phyloP scores from a whole-genome alignment of 1,140 invertebrate species.

The Hylaeus volcanicus region DNA sequence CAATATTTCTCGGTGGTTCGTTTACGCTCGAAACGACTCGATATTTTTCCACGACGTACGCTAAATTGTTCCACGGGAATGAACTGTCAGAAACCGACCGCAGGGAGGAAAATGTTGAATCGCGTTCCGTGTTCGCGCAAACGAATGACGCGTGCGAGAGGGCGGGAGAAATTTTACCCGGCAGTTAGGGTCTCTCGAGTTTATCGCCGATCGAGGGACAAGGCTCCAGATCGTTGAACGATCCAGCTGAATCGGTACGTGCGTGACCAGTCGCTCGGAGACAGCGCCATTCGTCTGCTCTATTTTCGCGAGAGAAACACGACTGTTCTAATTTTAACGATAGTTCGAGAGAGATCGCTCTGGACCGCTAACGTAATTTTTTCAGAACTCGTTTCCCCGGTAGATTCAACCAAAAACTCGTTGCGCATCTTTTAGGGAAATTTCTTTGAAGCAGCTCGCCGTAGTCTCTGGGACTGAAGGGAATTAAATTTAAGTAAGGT shows the following conservation, averaged over 20 bases:
- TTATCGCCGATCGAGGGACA: neutral
- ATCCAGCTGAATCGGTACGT: slow-evolving; percentile 7
- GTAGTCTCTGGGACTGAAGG: too few relatives aligned
- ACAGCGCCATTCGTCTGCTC: slow-evolving; percentile 60
- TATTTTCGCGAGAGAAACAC: slow-evolving; percentile 77
- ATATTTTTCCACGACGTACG: neutral
- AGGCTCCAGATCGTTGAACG: neutral
- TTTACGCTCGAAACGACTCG: neutral
- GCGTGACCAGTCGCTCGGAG: neutral
- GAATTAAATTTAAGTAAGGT: too few relatives aligned
- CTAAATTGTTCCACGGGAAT: neutral
- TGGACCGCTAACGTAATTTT: neutral
- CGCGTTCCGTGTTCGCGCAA: neutral
- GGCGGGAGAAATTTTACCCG: neutral
- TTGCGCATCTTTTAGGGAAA: too few relatives aligned
- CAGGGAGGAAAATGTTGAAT: slow-evolving; percentile 1
- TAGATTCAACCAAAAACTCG: too few relatives aligned
- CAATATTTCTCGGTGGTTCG: neutral
- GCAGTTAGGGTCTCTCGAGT: too few relatives aligned
- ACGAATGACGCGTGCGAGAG: neutral
- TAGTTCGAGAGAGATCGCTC: slow-evolving; percentile 63
- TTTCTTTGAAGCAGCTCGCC: too few relatives aligned
- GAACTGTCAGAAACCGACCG: neutral
- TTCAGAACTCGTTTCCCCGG: neutral
- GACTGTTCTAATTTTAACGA: slow-evolving; percentile 75